Conservation (phyloP, 2,888 invertebrate genomes). For the Drosophila peninsularis region DNA sequence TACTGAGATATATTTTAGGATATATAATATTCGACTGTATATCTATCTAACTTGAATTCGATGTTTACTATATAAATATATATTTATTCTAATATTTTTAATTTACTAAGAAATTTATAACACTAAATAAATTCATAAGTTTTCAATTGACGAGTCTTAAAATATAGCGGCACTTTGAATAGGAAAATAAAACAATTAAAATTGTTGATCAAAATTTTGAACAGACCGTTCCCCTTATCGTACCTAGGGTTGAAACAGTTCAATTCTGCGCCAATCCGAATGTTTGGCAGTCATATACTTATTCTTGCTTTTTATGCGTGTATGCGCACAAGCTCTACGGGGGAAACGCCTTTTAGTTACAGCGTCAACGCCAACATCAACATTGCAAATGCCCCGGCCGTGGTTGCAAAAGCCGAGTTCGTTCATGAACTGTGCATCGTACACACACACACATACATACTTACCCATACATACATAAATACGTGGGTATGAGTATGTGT, state of each 20-base stretch:
- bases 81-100: background rate
- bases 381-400: conserved; percentile 28
- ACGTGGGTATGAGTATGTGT: conserved; percentile 8
- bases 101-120: background rate
- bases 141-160: background rate
- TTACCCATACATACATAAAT: background rate
- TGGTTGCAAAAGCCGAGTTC: conserved; percentile 44
- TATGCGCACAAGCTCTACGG: conserved; percentile 43
- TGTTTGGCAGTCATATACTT: conserved; percentile 52
- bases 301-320: conserved; percentile 25
- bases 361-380: conserved; percentile 16
- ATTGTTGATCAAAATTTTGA: conserved; percentile 32
- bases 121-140: background rate
- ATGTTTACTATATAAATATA: background rate
- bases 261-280: conserved; percentile 62
- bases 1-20: background rate
- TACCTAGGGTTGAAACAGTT: conserved; percentile 56
- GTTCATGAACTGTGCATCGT: background rate
- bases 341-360: conserved; percentile 47
- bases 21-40: background rate
- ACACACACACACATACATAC: background rate
- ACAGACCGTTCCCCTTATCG: conserved; percentile 14
- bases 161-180: conserved; percentile 11
- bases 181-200: conserved; percentile 4
- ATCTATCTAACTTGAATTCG: background rate